Evolutionary conservation across 2,888 invertebrate species (phyloP).

Genomic region (Scotopteryx bipunctaria): DNA sequence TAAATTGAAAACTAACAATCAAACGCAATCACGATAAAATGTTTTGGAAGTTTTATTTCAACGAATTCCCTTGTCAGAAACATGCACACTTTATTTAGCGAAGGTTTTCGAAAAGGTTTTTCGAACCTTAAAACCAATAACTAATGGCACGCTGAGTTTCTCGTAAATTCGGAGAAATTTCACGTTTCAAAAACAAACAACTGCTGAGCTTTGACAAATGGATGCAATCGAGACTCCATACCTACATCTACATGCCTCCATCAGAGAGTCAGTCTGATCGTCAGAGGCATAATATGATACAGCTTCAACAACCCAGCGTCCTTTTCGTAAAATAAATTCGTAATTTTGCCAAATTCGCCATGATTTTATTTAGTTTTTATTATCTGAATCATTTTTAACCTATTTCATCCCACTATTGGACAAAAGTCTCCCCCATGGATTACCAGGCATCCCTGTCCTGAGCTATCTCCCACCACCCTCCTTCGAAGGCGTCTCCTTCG

Average conservation of each 20-base stretch:
- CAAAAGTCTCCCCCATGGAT: too few relatives aligned
- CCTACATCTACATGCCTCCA: background rate
- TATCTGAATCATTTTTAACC: too few relatives aligned
- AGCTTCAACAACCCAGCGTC: background rate
- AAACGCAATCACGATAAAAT: background rate
- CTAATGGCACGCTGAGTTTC: background rate
- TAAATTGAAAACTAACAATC: conserved; percentile 1
- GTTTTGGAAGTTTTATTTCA: background rate
- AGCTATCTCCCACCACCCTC: too few relatives aligned
- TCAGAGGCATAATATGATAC: background rate
- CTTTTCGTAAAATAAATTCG: background rate
- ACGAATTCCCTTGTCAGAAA: conserved; percentile 1
- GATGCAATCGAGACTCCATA: conserved; percentile 5
- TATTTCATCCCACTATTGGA: too few relatives aligned
- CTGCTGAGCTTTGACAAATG: conserved; percentile 14
- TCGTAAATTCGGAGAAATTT: conserved; percentile 5
- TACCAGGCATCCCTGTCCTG: too few relatives aligned
- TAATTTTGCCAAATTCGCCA: too few relatives aligned
- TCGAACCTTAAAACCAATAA: conserved; percentile 2
- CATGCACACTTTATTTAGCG: background rate
- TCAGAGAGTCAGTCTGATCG: conserved; percentile 8
- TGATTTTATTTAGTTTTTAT: too few relatives aligned
- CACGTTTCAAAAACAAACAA: conserved; percentile 10
- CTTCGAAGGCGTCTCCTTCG: too few relatives aligned
- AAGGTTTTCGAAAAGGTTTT: background rate